Conservation (phyloP, 2,888 invertebrate genomes). For the Coelogynopora nodosa region DNA sequence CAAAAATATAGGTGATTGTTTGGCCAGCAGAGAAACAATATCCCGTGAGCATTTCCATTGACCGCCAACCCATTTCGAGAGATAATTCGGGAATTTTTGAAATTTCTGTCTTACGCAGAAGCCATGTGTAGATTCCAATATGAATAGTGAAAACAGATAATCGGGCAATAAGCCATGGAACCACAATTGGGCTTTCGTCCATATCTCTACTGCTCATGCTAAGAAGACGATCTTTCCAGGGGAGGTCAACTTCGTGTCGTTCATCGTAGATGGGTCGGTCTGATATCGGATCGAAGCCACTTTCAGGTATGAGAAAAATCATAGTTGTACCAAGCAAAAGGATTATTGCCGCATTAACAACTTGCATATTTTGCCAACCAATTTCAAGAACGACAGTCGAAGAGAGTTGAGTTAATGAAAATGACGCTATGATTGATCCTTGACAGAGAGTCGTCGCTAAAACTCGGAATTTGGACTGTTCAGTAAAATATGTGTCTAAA, state of each 20-base stretch:
- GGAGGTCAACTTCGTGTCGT: not conserved
- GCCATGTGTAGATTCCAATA: slow-evolving; percentile 21
- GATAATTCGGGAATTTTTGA: not conserved
- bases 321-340: not conserved
- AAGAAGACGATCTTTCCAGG: not conserved
- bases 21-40: slow-evolving; percentile 22
- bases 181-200: slow-evolving; percentile 20
- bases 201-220: slow-evolving; percentile 26
- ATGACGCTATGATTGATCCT: slow-evolving; percentile 33
- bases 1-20: slow-evolving; percentile 20
- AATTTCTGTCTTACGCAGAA: not conserved
- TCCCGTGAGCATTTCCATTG: not conserved
- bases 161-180: slow-evolving; percentile 29
- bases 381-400: not conserved
- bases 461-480: slow-evolving; percentile 15
- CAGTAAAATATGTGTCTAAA: slow-evolving; percentile 26
- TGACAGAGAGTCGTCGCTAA: slow-evolving; percentile 38
- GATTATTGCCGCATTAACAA: slow-evolving; percentile 6
- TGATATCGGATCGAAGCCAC: not conserved
- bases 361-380: slow-evolving; percentile 11
- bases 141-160: not conserved
- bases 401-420: slow-evolving; percentile 26
- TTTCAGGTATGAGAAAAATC: slow-evolving; percentile 2
- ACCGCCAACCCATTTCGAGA: not conserved
- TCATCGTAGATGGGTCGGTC: not conserved